These are phyloP conservation scores for Polyodon spathula DNA, from an alignment of 2,113 vertebrate genomes.

Conservation along the genomic window DNA sequence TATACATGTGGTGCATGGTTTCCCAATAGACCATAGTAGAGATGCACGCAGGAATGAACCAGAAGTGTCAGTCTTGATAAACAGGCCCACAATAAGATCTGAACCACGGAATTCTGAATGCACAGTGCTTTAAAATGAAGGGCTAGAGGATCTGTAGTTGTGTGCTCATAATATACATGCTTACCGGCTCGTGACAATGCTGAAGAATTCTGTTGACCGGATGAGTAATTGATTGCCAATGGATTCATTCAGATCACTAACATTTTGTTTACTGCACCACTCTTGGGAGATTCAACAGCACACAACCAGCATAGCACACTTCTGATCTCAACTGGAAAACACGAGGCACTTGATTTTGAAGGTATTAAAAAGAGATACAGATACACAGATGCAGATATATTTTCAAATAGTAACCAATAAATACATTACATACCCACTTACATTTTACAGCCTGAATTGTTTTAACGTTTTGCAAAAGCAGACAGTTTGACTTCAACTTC, in stretches of 20 bases:
- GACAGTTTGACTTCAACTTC: too few relatives aligned
- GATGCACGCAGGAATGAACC: neutral
- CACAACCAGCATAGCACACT: too few relatives aligned
- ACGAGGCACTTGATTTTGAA: too few relatives aligned
- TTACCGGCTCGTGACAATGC: neutral
- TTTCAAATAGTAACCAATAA: too few relatives aligned
- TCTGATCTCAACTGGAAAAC: too few relatives aligned
- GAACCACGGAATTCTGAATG: conserved; percentile 45
- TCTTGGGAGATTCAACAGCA: too few relatives aligned
- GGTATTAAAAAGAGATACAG: too few relatives aligned
- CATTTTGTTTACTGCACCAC: neutral
- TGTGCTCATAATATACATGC: conserved; percentile 16
- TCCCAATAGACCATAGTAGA: conserved; percentile 29
- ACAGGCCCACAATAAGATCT: conserved; percentile 57
- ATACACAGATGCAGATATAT: too few relatives aligned
- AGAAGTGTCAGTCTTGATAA: conserved; percentile 56
- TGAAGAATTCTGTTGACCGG: conserved; percentile 13
- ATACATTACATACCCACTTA: too few relatives aligned
- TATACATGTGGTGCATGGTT: conserved; percentile 66
- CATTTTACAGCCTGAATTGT: too few relatives aligned
- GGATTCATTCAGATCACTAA: neutral
- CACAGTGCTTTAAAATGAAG: conserved; percentile 31
- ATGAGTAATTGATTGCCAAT: conserved; percentile 25
- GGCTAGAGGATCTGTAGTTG: conserved; percentile 4
- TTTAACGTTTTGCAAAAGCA: too few relatives aligned